A percentile compares a stretch with the other conserved stretches of the same genome.
phyloP scores from a whole-genome alignment of 1,140 invertebrate genomes.

The Penaeus chinensis region DNA sequence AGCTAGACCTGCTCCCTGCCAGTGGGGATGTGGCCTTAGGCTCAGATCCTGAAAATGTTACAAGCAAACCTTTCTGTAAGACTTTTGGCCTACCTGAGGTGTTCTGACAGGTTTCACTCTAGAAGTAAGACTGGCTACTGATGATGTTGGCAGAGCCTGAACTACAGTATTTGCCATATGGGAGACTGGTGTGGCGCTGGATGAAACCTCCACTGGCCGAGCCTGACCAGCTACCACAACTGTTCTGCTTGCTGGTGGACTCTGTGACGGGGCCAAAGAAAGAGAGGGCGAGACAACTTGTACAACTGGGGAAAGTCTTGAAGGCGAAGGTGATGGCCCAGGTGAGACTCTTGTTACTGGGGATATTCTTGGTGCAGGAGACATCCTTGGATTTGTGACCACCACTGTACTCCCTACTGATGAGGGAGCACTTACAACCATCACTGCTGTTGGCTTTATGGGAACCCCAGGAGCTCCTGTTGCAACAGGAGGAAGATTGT shows the following conservation, averaged over 20 bases:
- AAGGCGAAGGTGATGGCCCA: conserved; percentile 27
- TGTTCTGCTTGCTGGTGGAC: conserved; percentile 29
- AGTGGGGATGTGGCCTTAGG: too few relatives aligned
- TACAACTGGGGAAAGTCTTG: conserved; percentile 45
- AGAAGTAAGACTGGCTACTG: conserved; percentile 15
- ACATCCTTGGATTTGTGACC: conserved; percentile 4
- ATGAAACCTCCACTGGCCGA: conserved; percentile 20
- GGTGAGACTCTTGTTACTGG: conserved; percentile 25
- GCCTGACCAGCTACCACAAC: conserved; percentile 36
- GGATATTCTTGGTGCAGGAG: conserved; percentile 34
- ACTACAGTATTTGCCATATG: conserved; percentile 9
- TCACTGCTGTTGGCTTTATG: conserved; percentile 41
- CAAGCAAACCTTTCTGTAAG: neutral
- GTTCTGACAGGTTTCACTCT: conserved; percentile 47
- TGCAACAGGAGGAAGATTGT: conserved; percentile 24
- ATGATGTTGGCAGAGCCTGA: conserved; percentile 12
- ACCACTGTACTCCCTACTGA: conserved; percentile 18
- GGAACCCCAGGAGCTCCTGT: conserved; percentile 19
- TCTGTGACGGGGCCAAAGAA: conserved; percentile 6
- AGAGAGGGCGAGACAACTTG: conserved; percentile 43
- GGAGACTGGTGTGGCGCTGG: neutral
- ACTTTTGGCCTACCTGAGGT: conserved; percentile 23
- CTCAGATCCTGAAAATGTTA: too few relatives aligned
- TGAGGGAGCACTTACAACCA: conserved; percentile 36
- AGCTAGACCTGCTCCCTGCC: too few relatives aligned